These are phyloP conservation scores for Halcyon badia DNA, from an alignment of 2,797 vertebrate genomes.

Conservation along the genomic window DNA sequence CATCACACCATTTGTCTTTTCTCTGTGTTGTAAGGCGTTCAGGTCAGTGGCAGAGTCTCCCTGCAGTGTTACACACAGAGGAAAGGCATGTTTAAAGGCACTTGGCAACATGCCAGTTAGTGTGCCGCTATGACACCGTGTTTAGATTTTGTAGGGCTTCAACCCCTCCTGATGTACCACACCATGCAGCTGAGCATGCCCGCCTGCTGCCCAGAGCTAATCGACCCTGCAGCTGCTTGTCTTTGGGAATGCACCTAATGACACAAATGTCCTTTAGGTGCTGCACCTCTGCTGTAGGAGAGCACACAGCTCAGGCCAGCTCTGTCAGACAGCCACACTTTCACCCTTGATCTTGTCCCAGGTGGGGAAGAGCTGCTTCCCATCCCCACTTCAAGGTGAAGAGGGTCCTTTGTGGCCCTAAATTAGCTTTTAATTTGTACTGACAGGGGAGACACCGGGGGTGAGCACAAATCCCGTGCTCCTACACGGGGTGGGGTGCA, in stretches of 20 bases:
- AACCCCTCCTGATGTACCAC: not conserved
- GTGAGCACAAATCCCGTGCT: not conserved
- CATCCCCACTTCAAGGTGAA: not conserved
- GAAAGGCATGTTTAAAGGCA: not conserved
- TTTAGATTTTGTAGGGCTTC: not conserved
- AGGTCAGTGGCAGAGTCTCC: not conserved
- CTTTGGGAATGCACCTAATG: not conserved
- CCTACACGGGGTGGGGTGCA: fast-evolving
- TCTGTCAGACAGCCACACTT: not conserved
- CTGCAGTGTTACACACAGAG: fast-evolving
- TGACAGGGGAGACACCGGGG: not conserved
- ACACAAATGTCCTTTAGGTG: fast-evolving
- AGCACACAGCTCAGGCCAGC: no score
- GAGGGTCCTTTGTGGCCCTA: not conserved
- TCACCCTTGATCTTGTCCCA: not conserved
- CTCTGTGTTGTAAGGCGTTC: fast-evolving
- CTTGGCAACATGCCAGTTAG: not conserved
- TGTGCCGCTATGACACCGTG: fast-evolving
- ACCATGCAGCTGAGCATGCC: fast-evolving
- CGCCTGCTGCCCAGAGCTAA: not conserved
- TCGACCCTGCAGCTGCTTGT: fast-evolving
- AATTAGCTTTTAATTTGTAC: not conserved
- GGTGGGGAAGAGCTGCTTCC: not conserved
- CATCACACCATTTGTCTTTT: not conserved
- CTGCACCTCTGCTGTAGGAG: not conserved